Conservation (phyloP, 2,797 vertebrate genomes). For the Trachurus trachurus region DNA sequence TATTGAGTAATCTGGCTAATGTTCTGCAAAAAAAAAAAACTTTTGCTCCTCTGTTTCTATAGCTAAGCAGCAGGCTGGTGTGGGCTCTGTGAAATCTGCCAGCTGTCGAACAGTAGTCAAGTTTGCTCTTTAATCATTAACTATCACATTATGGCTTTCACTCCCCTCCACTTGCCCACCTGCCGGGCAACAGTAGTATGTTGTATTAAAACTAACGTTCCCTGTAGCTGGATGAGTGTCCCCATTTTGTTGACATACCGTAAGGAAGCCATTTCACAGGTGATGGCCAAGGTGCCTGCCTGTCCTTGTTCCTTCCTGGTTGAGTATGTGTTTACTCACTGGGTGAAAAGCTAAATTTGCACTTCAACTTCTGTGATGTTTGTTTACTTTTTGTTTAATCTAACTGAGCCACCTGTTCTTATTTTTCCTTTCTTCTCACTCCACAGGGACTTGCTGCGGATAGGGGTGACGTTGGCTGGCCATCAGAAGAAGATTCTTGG, state of each 20-base stretch:
- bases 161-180: slow-evolving; percentile 52
- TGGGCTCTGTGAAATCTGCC: slow-evolving; percentile 52
- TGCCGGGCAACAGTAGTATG: slow-evolving; percentile 65
- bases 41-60: neutral
- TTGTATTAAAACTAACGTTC: slow-evolving; percentile 30
- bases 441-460: slow-evolving; percentile 95
- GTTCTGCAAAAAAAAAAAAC: slow-evolving; percentile 7
- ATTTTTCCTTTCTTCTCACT: slow-evolving; percentile 24
- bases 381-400: slow-evolving; percentile 39
- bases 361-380: slow-evolving; percentile 51
- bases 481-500: slow-evolving; percentile 99
- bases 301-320: slow-evolving; percentile 37
- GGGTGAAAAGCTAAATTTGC: slow-evolving; percentile 50
- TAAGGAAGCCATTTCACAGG: slow-evolving; percentile 61
- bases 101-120: slow-evolving; percentile 66
- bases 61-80: slow-evolving; percentile 19
- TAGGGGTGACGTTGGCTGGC: slow-evolving; percentile 96
- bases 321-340: slow-evolving; percentile 27
- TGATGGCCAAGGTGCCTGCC: slow-evolving; percentile 33
- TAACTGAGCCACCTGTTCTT: slow-evolving; percentile 66
- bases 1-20: slow-evolving; percentile 10
- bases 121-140: slow-evolving; percentile 78
- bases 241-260: slow-evolving; percentile 65
- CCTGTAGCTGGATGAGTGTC: slow-evolving; percentile 36
- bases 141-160: slow-evolving; percentile 52